Base-by-base conservation (phyloP, 2,888 invertebrate genomes). In the Tenthredo distinguenda region DNA sequence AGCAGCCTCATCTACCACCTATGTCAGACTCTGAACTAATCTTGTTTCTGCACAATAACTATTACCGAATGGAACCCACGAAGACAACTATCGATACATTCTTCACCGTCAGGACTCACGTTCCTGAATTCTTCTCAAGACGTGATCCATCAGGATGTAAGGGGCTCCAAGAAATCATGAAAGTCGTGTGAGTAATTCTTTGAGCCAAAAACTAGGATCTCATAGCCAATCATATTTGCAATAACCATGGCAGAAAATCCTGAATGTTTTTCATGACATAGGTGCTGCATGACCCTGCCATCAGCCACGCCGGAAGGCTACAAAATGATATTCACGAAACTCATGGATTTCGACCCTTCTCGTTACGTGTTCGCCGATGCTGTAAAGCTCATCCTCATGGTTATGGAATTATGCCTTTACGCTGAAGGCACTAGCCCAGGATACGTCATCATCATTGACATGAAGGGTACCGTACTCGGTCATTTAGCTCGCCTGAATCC, bases 61-160 rank as follows among this genome's bases (percentile, higher is more conserved):
- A 95, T 85, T 95, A 95, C 88, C 96, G 96, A 88, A 94, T 96
- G 83, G 97, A 96, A 88, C 94, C 95, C 26, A 94, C 97, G 0
- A 97, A 97, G 91, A 94, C 94, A 79, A 96, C 96, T 9, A 94
- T 97, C 55, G 97, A 97, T 89, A 95, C 95, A 0, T 95, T 96
- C 92, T 96, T 95, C 89, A 97, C 97, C 0, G 94, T 96, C 6
- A 95, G 95, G 88, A 96, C 96, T 0, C 95, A 96, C 87, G 96
- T 96, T 89, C 95, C 95, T 0, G 96, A 95, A 87, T 94, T 96
- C 89, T 97, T 97, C 91, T 94, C 94, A 31, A 94, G 95, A 87
- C 92, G 96, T 86, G 95, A 95, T 87, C 92, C 94, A 0, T 93
- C 95, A 0, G 94, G 95, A 7, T 76, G 85, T 0, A 92, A 94